A percentile compares a stretch with the other conserved stretches of the same genome.
phyloP scores from a whole-genome alignment of 2,888 invertebrate genomes.

The Melangyna quadrimaculata region DNA sequence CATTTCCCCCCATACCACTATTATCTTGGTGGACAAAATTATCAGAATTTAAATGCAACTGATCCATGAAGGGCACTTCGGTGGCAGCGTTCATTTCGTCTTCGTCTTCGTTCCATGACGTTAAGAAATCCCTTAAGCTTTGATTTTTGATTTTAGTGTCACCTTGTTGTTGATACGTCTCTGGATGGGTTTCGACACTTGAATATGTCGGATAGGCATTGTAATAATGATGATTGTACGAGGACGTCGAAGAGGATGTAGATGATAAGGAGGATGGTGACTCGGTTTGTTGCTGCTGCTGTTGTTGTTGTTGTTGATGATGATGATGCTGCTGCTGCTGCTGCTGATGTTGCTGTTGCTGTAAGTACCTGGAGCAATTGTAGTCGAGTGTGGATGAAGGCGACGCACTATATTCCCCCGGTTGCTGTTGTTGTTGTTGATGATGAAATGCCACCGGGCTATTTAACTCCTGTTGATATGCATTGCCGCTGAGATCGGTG shows the following conservation, averaged over 20 bases:
- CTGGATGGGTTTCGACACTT: slow-evolving; percentile 13
- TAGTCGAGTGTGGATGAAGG: slow-evolving; percentile 38
- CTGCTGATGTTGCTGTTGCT: slow-evolving; percentile 51
- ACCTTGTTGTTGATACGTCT: slow-evolving; percentile 53
- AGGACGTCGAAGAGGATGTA: slow-evolving; percentile 36
- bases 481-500: slow-evolving; percentile 67
- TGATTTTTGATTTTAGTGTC: slow-evolving; percentile 74
- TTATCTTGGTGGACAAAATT: slow-evolving; percentile 32
- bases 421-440: slow-evolving; percentile 9
- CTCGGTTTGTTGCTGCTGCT: slow-evolving; percentile 46
- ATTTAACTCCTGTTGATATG: slow-evolving; percentile 50
- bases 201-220: slow-evolving; percentile 54
- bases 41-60: slow-evolving; percentile 49
- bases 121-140: slow-evolving; percentile 79
- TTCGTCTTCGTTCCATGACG: slow-evolving; percentile 81
- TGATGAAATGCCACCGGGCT: slow-evolving; percentile 40
- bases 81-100: slow-evolving; percentile 74
- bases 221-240: slow-evolving; percentile 54
- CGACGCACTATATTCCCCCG: slow-evolving; percentile 33
- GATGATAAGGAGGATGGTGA: slow-evolving; percentile 43
- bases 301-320: slow-evolving; percentile 48
- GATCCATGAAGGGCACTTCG: slow-evolving; percentile 50
- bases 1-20: not conserved
- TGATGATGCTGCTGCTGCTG: slow-evolving; percentile 58
- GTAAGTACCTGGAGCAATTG: slow-evolving; percentile 58